Conservation (phyloP, 2,797 vertebrate genomes). For the Pyrocephalus nanus region DNA sequence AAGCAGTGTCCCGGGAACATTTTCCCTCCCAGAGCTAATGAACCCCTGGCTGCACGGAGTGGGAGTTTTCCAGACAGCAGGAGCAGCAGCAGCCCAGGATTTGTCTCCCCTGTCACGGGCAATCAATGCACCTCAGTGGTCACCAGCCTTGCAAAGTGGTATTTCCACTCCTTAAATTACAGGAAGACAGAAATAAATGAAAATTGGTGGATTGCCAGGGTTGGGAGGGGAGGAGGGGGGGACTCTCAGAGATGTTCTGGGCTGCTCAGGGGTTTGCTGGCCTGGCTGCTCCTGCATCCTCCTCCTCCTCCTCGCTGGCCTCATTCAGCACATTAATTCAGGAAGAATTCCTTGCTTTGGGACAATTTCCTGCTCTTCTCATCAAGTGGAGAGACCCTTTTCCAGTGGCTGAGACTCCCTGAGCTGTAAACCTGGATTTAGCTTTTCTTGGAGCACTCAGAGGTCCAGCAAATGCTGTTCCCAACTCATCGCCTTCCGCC, state of each 20-base stretch:
- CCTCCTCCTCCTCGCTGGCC: background rate
- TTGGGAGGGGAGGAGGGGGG: background rate
- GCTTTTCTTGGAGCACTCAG: background rate
- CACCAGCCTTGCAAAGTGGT: background rate
- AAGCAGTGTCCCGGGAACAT: too few species aligned
- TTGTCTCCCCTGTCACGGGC: background rate
- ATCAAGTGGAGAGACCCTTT: background rate
- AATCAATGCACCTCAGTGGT: background rate
- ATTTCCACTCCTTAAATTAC: background rate
- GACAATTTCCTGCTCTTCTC: background rate
- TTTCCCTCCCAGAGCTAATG: background rate
- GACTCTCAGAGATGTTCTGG: background rate
- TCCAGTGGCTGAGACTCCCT: background rate
- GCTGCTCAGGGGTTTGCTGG: background rate
- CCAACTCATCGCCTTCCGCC: background rate
- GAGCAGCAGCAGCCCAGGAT: background rate
- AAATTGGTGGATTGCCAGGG: background rate
- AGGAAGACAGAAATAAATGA: background rate
- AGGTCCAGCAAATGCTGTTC: background rate
- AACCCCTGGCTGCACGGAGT: background rate
- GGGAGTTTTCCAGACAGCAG: background rate
- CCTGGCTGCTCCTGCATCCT: background rate
- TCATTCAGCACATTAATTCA: background rate
- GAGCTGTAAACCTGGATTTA: background rate
- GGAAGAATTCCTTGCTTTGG: background rate